phyloP scores from a whole-genome alignment of 2,888 invertebrate genomes.

The Galeruca laticollis region DNA sequence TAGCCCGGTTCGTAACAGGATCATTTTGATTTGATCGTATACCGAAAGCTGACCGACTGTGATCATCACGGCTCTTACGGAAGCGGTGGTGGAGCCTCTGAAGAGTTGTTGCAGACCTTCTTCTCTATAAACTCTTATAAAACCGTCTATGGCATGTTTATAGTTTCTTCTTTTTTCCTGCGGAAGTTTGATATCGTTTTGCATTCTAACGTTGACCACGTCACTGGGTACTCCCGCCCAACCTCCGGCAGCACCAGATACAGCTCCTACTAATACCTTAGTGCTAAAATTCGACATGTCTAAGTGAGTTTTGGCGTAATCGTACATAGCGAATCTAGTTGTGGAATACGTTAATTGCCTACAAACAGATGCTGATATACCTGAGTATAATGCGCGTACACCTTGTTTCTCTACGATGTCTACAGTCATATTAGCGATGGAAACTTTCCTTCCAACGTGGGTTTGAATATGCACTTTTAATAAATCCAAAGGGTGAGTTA shows the following conservation, averaged over 20 bases:
- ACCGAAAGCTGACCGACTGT: constrained; percentile 87
- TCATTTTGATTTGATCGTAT: constrained; percentile 91
- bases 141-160: constrained; percentile 93
- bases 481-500: constrained; percentile 18
- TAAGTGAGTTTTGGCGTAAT: constrained; percentile 78
- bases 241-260: constrained; percentile 89
- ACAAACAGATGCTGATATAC: constrained; percentile 92
- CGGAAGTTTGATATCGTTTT: constrained; percentile 96
- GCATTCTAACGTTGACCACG: constrained; percentile 98
- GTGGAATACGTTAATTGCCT: constrained; percentile 96
- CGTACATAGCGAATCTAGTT: constrained; percentile 78
- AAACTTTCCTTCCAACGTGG: constrained; percentile 87
- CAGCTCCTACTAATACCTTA: constrained; percentile 82
- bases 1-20: constrained; percentile 9
- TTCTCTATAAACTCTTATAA: constrained; percentile 80
- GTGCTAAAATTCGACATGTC: constrained; percentile 66
- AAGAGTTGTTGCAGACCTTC: constrained; percentile 88
- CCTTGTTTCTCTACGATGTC: constrained; percentile 87
- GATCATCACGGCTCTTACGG: constrained; percentile 90
- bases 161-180: constrained; percentile 90
- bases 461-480: constrained; percentile 67
- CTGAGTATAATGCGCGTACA: constrained; percentile 90
- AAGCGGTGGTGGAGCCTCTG: constrained; percentile 91
- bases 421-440: constrained; percentile 78
- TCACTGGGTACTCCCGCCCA: constrained; percentile 96